Evolutionary conservation across 2,888 invertebrate genomes (phyloP), one percentile per base, ranked within the genome.

Genomic region (Coecobrya sp.): DNA sequence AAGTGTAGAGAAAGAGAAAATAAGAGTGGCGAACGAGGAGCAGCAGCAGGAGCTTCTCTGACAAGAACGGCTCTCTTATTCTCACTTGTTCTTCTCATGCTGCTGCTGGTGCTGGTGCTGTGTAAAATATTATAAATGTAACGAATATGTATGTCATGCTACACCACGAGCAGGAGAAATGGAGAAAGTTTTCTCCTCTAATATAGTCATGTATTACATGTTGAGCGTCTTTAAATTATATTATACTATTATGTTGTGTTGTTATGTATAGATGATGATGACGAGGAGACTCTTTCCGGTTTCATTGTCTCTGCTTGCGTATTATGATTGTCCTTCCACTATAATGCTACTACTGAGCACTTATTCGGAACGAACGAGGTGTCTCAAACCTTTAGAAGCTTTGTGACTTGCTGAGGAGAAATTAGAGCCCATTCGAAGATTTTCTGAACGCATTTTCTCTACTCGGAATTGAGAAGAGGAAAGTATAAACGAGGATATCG

Each of bases 1-100:
- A 89, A 92, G 89, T 92, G 89, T 79, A 68, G 65, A 86, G 84
- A 70, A 81, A 91, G 86, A 84, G 88, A 55, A 73, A 89, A 88
- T 84, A 73, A 76, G 92, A 92, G 79, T 92, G 68, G 68, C 88
- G 45, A 62, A 59, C 76, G 22, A 42, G 42, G 19, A 55, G 76
- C 25, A 76, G 76, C 25, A 76, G 76, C 76, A 91, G 86, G 42
- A 76, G 76, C 76, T 45, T 73, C 22, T 84, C 84, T 79, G 86
- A 79, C 62, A 82, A 62, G 84, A 65, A 86, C 73, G 65, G 30
- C 45, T 42, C 59, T 45, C 49, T 62, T 65, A 68, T 19, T 76
- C 49, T 52, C 52, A 52, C 52, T 27, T 76, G 52, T 16, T 76
- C 52, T 25, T 27, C 45, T 73, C 45, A 2, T 10, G 27, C n/a